These are phyloP conservation scores for Oreamnos americanus DNA, from an alignment of 2,113 vertebrate genomes.

Conservation along the genomic window DNA sequence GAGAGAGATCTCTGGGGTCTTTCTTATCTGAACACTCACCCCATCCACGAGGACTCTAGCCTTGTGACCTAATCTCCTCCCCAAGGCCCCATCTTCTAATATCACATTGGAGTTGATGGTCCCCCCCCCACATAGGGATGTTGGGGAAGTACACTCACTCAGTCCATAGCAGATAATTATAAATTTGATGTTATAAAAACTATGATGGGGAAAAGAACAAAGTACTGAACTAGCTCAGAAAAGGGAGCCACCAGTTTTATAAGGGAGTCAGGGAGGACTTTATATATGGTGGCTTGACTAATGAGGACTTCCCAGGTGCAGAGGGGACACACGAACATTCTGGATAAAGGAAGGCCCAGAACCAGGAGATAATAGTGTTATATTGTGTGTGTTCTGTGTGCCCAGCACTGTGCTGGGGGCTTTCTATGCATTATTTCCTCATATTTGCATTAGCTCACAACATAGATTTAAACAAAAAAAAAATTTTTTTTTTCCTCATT, in stretches of 20 bases:
- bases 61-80: not conserved
- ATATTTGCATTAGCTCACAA: slow-evolving; percentile 23
- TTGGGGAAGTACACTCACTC: not conserved
- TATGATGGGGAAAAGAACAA: not conserved
- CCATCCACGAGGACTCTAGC: not conserved
- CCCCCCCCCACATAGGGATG: not conserved
- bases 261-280: not conserved
- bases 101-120: not conserved
- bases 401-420: not conserved
- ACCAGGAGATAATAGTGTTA: not conserved
- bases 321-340: not conserved
- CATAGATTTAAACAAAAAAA: not conserved
- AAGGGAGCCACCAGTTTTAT: not conserved
- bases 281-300: not conserved
- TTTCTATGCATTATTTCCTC: not conserved
- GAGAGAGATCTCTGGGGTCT: not conserved
- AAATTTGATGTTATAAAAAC: not conserved
- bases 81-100: not conserved
- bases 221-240: not conserved
- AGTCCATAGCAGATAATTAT: not conserved
- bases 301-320: not conserved
- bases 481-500: not conserved
- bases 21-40: not conserved
- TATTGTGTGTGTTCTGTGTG: not conserved
- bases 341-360: not conserved